Percentiles rank a stretch among this genome's conserved stretches.
phyloP scores from a whole-genome alignment of 2,113 vertebrate genomes.

The Sorex araneus region DNA sequence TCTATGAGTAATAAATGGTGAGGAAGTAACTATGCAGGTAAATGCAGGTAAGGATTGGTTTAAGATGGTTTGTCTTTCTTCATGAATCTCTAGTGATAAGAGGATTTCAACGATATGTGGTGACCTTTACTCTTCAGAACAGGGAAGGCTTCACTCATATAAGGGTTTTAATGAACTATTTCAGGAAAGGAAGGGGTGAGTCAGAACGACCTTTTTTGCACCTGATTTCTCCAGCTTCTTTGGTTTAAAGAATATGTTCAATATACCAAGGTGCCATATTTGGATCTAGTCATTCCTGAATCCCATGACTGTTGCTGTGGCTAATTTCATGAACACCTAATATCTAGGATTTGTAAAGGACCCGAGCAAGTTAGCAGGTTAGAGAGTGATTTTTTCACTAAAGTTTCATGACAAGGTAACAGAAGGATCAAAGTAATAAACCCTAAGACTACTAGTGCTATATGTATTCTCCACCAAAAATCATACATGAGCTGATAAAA shows the following conservation, averaged over 20 bases:
- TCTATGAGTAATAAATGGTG: neutral
- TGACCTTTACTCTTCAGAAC: neutral
- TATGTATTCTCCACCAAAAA: neutral
- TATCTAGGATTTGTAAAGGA: neutral
- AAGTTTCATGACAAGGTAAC: neutral
- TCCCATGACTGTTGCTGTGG: neutral
- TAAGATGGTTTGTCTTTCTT: neutral
- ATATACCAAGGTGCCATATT: neutral
- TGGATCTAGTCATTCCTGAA: neutral
- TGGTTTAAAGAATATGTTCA: neutral
- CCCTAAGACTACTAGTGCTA: neutral
- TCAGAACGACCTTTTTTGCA: neutral
- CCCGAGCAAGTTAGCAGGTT: neutral
- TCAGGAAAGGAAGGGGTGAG: neutral
- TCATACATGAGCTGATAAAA: neutral
- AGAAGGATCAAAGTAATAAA: neutral
- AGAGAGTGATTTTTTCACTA: neutral
- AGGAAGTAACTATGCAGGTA: neutral
- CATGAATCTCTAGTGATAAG: neutral
- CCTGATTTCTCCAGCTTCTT: neutral
- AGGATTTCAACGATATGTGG: too few relatives aligned
- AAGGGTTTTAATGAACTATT: neutral
- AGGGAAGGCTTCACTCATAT: neutral
- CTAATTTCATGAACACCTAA: neutral
- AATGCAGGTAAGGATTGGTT: neutral